These are phyloP conservation scores for Phodopus roborovskii DNA, from an alignment of 2,113 vertebrate genomes.

Conservation along the genomic window DNA sequence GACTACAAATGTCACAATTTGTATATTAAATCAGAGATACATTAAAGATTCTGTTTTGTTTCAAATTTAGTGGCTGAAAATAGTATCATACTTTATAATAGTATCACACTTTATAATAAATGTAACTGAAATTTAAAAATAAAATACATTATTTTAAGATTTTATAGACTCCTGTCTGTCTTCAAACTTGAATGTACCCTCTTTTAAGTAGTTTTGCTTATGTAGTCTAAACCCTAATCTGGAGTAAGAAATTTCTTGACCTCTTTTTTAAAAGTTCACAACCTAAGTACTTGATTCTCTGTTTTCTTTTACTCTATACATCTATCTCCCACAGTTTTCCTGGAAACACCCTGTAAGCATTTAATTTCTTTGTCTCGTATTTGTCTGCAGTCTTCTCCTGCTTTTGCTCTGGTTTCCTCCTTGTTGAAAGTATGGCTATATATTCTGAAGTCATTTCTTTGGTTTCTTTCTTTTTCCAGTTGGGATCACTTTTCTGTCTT, in stretches of 20 bases:
- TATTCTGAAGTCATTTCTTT: neutral
- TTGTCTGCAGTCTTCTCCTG: neutral
- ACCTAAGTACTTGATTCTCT: neutral
- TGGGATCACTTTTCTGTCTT: neutral
- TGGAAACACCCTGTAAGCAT: neutral
- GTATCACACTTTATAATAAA: neutral
- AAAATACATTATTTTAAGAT: neutral
- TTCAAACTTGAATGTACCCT: neutral
- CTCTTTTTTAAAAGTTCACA: neutral
- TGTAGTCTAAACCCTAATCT: neutral
- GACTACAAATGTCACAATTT: neutral
- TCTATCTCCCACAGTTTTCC: neutral
- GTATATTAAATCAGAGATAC: neutral
- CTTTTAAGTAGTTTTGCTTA: neutral
- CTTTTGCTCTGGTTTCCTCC: neutral
- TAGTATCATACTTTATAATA: neutral
- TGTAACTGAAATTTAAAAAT: neutral
- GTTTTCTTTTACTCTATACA: neutral
- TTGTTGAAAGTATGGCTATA: neutral
- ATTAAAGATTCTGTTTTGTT: neutral
- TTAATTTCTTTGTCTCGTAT: neutral
- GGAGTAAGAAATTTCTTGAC: rapidly evolving
- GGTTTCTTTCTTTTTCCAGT: neutral
- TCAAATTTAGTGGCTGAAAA: neutral
- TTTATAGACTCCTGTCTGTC: neutral